Conservation (phyloP, 2,888 invertebrate genomes). For the Pammene aurita region DNA sequence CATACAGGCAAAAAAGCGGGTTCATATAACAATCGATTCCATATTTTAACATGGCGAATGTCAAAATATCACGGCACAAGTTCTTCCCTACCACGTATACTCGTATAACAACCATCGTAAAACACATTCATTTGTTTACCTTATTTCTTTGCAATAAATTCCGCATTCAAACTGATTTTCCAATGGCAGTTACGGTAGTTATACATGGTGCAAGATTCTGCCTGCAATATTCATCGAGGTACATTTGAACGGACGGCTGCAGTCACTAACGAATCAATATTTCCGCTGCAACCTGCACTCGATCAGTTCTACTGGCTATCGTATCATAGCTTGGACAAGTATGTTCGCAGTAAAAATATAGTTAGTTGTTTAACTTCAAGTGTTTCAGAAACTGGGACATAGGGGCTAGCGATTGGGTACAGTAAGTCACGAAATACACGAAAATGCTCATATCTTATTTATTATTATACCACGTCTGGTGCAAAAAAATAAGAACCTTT, state of each 20-base stretch:
- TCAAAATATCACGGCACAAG: constrained; percentile 23
- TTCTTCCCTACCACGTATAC: neutral
- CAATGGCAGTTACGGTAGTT: too few species aligned
- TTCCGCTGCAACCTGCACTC: constrained; percentile 10
- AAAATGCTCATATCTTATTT: too few species aligned
- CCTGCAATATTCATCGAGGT: constrained; percentile 2
- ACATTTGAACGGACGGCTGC: constrained; percentile 20
- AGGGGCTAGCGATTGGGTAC: neutral
- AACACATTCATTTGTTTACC: too few species aligned
- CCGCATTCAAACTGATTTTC: too few species aligned
- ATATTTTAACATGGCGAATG: constrained; percentile 23
- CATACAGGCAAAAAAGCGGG: neutral
- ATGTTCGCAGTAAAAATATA: neutral
- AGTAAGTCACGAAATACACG: too few species aligned
- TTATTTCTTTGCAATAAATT: too few species aligned
- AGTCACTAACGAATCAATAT: constrained; percentile 33
- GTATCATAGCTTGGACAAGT: neutral
- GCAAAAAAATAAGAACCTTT: too few species aligned
- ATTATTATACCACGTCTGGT: too few species aligned
- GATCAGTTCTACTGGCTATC: neutral
- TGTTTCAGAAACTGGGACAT: too few species aligned
- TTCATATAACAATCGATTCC: neutral
- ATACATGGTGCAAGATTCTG: neutral
- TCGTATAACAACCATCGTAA: too few species aligned
- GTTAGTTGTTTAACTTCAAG: neutral